Evolutionary conservation across 2,797 vertebrate genomes (phyloP).

Genomic region (Mionectes olivaceus): DNA sequence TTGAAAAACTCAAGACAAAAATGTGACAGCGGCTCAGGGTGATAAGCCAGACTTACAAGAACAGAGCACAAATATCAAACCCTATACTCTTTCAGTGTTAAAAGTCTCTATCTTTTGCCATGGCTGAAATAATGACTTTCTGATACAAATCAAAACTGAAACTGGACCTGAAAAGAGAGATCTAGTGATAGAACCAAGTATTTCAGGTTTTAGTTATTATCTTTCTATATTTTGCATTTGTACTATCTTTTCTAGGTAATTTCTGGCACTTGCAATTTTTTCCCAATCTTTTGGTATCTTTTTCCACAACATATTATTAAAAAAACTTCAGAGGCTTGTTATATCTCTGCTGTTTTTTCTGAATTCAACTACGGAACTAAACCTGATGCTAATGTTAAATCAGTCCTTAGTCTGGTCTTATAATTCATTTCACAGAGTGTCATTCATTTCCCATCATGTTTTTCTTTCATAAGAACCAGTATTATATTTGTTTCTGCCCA

Average conservation of each 20-base stretch:
- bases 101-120: background rate
- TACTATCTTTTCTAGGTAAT: background rate
- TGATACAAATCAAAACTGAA: background rate
- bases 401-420: background rate
- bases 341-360: background rate
- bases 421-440: background rate
- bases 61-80: background rate
- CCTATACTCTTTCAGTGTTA: background rate
- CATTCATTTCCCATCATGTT: background rate
- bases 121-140: background rate
- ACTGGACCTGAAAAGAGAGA: background rate
- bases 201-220: background rate
- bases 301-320: background rate
- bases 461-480: background rate
- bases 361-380: background rate
- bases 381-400: background rate
- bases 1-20: background rate
- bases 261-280: background rate
- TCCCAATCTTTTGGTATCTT: background rate
- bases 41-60: background rate
- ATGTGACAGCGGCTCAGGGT: fast-evolving
- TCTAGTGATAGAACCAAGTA: background rate
- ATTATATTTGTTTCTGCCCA: background rate
- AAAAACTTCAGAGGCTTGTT: background rate
- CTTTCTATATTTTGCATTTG: background rate